A percentile compares a stretch with the other conserved stretches of the same genome.
Evolutionary conservation across 2,888 invertebrate genomes (phyloP).

Genomic region (Drepanosiphum platanoidis): DNA sequence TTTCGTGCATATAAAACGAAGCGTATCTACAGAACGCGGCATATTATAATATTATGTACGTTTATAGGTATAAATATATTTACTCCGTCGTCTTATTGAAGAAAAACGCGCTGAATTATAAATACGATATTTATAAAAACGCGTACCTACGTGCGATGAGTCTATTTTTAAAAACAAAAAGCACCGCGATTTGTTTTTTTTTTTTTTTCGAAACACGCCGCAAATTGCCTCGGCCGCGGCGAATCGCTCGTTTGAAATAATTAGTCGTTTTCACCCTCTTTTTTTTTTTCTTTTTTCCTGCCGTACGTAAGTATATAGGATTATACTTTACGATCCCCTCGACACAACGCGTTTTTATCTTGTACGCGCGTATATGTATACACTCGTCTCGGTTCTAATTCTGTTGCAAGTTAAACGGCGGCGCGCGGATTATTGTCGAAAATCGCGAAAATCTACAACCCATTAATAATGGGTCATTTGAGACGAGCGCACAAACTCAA

Average conservation of each 20-base stretch:
- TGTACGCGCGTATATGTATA: too few relatives aligned
- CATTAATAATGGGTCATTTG: too few relatives aligned
- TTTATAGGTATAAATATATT: background rate
- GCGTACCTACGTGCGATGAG: background rate
- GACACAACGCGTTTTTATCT: background rate
- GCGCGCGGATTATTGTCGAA: background rate
- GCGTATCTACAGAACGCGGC: too few relatives aligned
- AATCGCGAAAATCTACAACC: too few relatives aligned
- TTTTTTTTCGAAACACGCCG: background rate
- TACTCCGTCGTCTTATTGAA: background rate
- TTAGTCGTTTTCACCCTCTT: slow-evolving; percentile 28
- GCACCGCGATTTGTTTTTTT: too few relatives aligned
- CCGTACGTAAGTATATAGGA: too few relatives aligned
- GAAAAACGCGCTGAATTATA: background rate
- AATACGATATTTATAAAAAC: background rate
- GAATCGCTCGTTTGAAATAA: slow-evolving; percentile 48
- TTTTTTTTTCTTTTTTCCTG: slow-evolving; percentile 2
- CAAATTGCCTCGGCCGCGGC: background rate
- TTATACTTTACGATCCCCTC: background rate
- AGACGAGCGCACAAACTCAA: too few relatives aligned
- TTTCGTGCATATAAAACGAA: background rate
- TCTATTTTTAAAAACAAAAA: background rate
- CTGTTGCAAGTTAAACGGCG: too few relatives aligned
- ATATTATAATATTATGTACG: too few relatives aligned
- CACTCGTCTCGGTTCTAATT: too few relatives aligned